phyloP scores from a whole-genome alignment of 1,140 invertebrate species.

The Melanaphis sacchari region DNA sequence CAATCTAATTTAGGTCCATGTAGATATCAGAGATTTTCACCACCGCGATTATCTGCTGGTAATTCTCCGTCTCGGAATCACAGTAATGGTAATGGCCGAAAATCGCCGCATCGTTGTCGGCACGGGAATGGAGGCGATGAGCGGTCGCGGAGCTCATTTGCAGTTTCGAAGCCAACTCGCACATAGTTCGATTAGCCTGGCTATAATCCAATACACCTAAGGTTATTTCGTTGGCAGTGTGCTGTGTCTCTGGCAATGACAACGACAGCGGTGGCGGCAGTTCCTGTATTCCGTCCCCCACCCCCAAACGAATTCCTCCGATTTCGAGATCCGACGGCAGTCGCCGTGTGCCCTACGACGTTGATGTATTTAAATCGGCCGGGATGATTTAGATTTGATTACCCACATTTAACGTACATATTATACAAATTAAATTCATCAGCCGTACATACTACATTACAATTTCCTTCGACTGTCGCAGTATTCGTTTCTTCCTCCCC shows the following conservation, averaged over 20 bases:
- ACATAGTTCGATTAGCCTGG: conserved; percentile 45
- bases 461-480: no score
- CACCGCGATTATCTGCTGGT: background rate
- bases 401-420: background rate
- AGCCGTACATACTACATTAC: no score
- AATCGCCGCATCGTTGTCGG: background rate
- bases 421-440: background rate
- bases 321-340: background rate
- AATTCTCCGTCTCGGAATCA: background rate
- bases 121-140: background rate
- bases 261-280: background rate
- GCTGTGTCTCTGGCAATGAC: background rate
- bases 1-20: background rate
- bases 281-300: background rate
- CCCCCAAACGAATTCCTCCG: background rate
- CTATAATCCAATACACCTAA: conserved; percentile 48
- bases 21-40: background rate
- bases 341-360: background rate
- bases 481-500: background rate
- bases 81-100: background rate
- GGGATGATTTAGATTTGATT: background rate
- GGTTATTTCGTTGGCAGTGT: conserved; percentile 44
- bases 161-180: conserved; percentile 40
- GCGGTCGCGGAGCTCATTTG: background rate
- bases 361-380: conserved; percentile 7